Evolutionary conservation across 2,113 vertebrate genomes (phyloP).

Genomic region (Semnopithecus entellus): DNA sequence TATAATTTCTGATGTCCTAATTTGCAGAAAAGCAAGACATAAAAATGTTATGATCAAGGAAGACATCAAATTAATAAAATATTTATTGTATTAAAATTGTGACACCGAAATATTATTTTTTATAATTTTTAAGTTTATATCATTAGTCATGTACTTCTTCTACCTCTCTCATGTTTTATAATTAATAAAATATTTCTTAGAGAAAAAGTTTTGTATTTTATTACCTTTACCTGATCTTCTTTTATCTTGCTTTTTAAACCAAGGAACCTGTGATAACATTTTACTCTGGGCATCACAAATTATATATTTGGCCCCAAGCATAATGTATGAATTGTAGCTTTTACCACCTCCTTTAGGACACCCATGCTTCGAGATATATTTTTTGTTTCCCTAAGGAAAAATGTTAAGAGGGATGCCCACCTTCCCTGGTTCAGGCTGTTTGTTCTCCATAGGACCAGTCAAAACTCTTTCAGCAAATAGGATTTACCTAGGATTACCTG

Average conservation of each 20-base stretch:
- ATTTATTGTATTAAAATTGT: background rate
- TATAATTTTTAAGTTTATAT: background rate
- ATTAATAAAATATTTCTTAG: background rate
- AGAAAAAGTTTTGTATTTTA: background rate
- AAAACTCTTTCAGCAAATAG: background rate
- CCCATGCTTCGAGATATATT: background rate
- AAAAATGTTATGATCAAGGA: background rate
- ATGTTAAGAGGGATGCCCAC: no score
- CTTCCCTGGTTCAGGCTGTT: background rate
- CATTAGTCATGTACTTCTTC: background rate
- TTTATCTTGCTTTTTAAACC: background rate
- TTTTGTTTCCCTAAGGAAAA: background rate
- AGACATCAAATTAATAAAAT: background rate
- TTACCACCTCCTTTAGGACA: background rate
- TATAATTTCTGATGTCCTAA: background rate
- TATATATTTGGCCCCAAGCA: accelerated
- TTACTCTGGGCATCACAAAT: background rate
- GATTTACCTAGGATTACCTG: background rate
- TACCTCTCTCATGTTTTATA: background rate
- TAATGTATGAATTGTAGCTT: background rate
- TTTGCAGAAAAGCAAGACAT: background rate
- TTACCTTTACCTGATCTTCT: background rate
- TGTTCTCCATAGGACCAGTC: background rate
- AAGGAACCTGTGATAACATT: background rate
- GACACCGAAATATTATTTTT: background rate